A percentile compares a stretch with the other conserved stretches of the same genome.
Evolutionary conservation across 64 coral and sea anemone genomes (phyloP).

Genomic region (Trachythela sp.): DNA sequence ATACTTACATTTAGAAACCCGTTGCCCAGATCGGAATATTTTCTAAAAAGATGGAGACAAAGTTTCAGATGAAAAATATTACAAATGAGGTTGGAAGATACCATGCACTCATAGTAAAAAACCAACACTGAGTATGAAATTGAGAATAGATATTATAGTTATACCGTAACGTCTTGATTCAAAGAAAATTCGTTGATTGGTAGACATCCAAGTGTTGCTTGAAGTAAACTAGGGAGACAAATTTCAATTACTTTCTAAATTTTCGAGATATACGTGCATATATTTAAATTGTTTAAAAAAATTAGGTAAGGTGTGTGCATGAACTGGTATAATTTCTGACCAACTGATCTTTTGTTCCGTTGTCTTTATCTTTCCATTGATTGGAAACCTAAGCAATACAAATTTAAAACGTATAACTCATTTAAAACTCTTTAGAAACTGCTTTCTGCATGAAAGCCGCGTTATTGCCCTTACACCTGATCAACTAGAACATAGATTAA

Average conservation of each 20-base stretch:
- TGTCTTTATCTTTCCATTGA: slow-evolving; percentile 82
- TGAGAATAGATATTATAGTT: too few relatives aligned
- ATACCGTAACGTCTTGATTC: slow-evolving; percentile 82
- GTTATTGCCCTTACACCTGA: too few relatives aligned
- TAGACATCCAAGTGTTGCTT: slow-evolving; percentile 77
- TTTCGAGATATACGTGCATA: too few relatives aligned
- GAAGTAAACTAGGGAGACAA: slow-evolving; percentile 68
- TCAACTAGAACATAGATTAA: too few relatives aligned
- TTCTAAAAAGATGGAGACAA: neutral
- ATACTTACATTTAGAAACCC: slow-evolving; percentile 10
- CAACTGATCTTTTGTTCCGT: slow-evolving; percentile 96
- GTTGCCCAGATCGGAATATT: slow-evolving; percentile 14
- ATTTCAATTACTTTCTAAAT: too few relatives aligned
- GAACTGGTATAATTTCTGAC: slow-evolving; percentile 22
- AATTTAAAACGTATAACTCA: neutral
- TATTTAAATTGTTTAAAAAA: too few relatives aligned
- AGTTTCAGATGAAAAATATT: neutral
- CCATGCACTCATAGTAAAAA: too few relatives aligned
- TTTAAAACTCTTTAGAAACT: neutral
- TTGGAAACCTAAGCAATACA: slow-evolving; percentile 64
- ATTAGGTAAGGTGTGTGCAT: too few relatives aligned
- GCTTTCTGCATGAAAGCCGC: too few relatives aligned
- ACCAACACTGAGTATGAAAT: too few relatives aligned
- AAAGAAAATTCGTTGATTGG: slow-evolving; percentile 71
- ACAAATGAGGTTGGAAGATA: too few relatives aligned